phyloP scores from a whole-genome alignment of 2,888 invertebrate species.

The Camptogramma bilineatum region DNA sequence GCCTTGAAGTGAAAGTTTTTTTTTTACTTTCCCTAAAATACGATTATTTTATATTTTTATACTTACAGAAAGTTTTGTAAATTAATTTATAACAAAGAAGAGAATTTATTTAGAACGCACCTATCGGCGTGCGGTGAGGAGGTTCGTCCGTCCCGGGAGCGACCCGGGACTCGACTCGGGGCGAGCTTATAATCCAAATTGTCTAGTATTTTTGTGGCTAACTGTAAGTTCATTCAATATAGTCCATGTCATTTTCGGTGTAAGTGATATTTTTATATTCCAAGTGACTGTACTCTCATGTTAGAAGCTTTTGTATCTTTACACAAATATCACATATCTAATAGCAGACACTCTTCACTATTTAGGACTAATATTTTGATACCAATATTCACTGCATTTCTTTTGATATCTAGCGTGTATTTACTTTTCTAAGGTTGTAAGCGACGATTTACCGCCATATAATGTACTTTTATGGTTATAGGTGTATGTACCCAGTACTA shows the following conservation, averaged over 20 bases:
- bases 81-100: conserved; percentile 78
- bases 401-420: conserved; percentile 78
- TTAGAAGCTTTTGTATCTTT: conserved; percentile 72
- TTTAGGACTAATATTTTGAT: conserved; percentile 83
- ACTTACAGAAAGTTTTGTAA: conserved; percentile 79
- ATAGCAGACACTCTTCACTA: conserved; percentile 72
- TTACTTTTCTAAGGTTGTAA: conserved; percentile 74
- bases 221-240: conserved; percentile 57
- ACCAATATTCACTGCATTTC: conserved; percentile 81
- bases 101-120: conserved; percentile 61
- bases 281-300: conserved; percentile 63
- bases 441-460: conserved; percentile 72
- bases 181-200: conserved; percentile 60
- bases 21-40: conserved; percentile 66
- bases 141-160: conserved; percentile 42
- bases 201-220: conserved; percentile 66
- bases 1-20: conserved; percentile 65
- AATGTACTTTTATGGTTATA: conserved; percentile 77
- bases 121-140: conserved; percentile 60
- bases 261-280: conserved; percentile 79
- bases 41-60: conserved; percentile 77
- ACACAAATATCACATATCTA: conserved; percentile 83
- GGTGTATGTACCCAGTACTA: conserved; percentile 79
- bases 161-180: conserved; percentile 43
- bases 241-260: conserved; percentile 61